Base-by-base conservation (phyloP, 2,113 vertebrate genomes). In the Macrotis lagotis region DNA sequence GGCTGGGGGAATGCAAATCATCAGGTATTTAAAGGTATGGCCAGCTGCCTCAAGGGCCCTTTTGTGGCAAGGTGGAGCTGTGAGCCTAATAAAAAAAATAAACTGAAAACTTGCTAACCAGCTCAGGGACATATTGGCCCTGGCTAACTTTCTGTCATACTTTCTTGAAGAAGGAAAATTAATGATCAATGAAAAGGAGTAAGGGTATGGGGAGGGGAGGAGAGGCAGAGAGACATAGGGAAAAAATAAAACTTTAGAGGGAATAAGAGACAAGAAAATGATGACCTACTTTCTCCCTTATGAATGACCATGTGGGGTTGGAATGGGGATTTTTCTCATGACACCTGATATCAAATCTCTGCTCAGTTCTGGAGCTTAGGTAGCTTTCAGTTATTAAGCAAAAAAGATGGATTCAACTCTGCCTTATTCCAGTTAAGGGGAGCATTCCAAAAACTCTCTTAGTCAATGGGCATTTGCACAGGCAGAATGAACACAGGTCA, bases 201-300 rank as follows among this genome's bases (percentile, higher is more conserved):
- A 0, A 11, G 66, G n/a, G 6, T n/a, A 7, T 0, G 19, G n/a
- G n/a, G 6, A 7, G 19, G 16, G 6, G n/a, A 22, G n/a, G 6
- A 83, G n/a, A 83, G n/a, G 66, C 6, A 44, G 16, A 44, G 16
- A 83, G 66, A n/a, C 66, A 83, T 7, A 83, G 66, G 66, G 0
- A 44, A 24, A 19, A 83, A 83, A 44, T 83, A 44, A 83, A 83
- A 83, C 16, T 7, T 22, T 83, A 44, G n/a, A 44, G 16, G 1
- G n/a, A 44, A 83, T 44, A 44, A 83, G 66, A 83, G 19, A 24
- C n/a, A 37, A 83, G 66, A 83, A 83, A 83, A 83, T 44, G n/a
- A 16, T 44, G 19, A 24, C 66, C 66, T 83, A n/a, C n/a, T 83
- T 2, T 44, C n/a, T 44, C 66, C 16, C 8, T 19, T 83, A 24